These are phyloP conservation scores for Eupeodes latifasciatus DNA, from an alignment of 2,888 invertebrate species.

Conservation along the genomic window DNA sequence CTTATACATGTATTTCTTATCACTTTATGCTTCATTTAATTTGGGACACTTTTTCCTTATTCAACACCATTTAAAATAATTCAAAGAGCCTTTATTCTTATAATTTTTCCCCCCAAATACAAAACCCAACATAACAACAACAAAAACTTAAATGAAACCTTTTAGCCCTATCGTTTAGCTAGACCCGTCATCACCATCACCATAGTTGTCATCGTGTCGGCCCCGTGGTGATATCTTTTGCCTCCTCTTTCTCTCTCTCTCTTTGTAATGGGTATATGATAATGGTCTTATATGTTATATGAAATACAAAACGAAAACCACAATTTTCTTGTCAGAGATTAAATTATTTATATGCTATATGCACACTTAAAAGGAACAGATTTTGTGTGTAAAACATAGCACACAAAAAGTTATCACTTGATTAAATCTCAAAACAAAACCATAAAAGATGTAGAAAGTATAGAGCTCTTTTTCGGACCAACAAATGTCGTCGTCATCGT, in stretches of 20 bases:
- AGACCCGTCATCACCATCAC: not conserved
- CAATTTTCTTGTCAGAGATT: conserved; percentile 48
- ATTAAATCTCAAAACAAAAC: conserved; percentile 73
- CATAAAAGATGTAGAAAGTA: conserved; percentile 42
- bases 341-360: conserved; percentile 52
- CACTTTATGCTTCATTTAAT: conserved; percentile 40
- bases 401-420: conserved; percentile 72
- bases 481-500: conserved; percentile 35
- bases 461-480: conserved; percentile 38
- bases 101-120: not conserved
- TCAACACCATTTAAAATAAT: conserved; percentile 28
- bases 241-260: not conserved
- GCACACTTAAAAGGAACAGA: not conserved
- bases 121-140: not conserved
- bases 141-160: conserved; percentile 29
- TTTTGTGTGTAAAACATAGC: conserved; percentile 43
- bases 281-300: no score
- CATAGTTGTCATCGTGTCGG: not conserved
- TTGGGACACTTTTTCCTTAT: conserved; percentile 29
- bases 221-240: no score
- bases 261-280: no score
- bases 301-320: conserved; percentile 28
- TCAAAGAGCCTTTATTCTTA: conserved; percentile 25
- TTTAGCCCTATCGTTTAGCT: conserved; percentile 35
- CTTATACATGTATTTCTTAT: conserved; percentile 21